These are phyloP conservation scores for Crotalus horridus DNA, from an alignment of 2,113 vertebrate species.

Conservation along the genomic window DNA sequence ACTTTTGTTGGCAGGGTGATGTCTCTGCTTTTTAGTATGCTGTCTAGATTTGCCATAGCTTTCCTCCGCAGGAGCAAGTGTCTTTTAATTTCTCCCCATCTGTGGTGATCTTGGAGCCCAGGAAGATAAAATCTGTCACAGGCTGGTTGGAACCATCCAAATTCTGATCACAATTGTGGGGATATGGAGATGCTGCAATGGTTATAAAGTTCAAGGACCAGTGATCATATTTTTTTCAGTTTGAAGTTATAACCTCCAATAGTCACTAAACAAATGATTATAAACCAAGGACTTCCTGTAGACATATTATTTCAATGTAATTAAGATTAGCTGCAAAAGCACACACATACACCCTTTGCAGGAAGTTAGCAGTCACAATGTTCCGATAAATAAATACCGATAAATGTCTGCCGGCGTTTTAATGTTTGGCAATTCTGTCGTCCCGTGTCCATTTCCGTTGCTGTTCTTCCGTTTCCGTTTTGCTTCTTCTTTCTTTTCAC, in stretches of 20 bases:
- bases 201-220: not conserved
- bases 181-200: not conserved
- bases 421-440: constrained; percentile 82
- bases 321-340: not conserved
- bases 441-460: constrained; percentile 73
- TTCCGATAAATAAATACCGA: constrained; percentile 68
- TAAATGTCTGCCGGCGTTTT: constrained; percentile 90
- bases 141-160: not conserved
- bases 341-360: not conserved
- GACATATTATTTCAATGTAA: not conserved
- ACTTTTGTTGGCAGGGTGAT: no score
- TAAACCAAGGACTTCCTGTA: not conserved
- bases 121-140: not conserved
- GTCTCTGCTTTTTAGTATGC: no score
- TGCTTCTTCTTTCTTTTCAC: constrained; percentile 91
- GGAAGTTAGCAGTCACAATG: not conserved
- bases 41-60: no score
- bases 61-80: no score
- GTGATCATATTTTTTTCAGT: not conserved
- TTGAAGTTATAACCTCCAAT: not conserved
- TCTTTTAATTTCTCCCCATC: no score
- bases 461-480: constrained; percentile 89
- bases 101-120: no score
- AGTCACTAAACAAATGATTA: not conserved
- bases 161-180: not conserved